These are phyloP conservation scores for Patiria pectinifera DNA, from an alignment of 53 echinoderm and acorn worm genomes.

Conservation along the genomic window DNA sequence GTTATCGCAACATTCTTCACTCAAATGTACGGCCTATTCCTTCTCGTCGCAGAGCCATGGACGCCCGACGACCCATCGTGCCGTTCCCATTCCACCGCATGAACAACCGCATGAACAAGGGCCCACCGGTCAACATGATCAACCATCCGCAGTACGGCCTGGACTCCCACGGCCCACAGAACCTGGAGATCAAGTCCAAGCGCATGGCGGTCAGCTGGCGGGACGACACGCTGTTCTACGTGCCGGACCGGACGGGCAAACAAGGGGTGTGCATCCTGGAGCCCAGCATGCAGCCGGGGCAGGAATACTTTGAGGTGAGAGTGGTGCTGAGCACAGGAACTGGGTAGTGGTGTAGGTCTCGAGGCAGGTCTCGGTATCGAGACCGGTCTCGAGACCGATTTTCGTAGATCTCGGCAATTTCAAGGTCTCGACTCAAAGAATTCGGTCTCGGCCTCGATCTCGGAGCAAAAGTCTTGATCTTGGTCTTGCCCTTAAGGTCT, in stretches of 20 bases:
- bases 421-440: too few relatives aligned
- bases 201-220: slow-evolving; percentile 60
- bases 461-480: too few relatives aligned
- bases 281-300: slow-evolving; percentile 58
- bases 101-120: slow-evolving; percentile 36
- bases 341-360: neutral
- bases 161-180: slow-evolving; percentile 42
- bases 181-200: slow-evolving; percentile 58
- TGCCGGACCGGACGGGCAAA: slow-evolving; percentile 64
- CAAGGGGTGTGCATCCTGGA: slow-evolving; percentile 68
- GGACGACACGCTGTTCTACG: slow-evolving; percentile 69
- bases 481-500: too few relatives aligned
- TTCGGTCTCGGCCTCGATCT: too few relatives aligned
- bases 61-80: slow-evolving; percentile 50
- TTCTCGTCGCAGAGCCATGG: slow-evolving; percentile 4
- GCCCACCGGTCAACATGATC: slow-evolving; percentile 53
- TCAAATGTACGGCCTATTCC: neutral
- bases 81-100: slow-evolving; percentile 49
- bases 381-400: too few relatives aligned
- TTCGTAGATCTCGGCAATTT: too few relatives aligned
- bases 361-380: neutral
- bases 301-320: slow-evolving; percentile 68
- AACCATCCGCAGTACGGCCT: neutral
- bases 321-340: too few relatives aligned
- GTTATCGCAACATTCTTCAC: too few relatives aligned